Evolutionary conservation across 2,113 vertebrate genomes (phyloP), one percentile per base, ranked within the genome.

Genomic region (Eulemur macaco): DNA sequence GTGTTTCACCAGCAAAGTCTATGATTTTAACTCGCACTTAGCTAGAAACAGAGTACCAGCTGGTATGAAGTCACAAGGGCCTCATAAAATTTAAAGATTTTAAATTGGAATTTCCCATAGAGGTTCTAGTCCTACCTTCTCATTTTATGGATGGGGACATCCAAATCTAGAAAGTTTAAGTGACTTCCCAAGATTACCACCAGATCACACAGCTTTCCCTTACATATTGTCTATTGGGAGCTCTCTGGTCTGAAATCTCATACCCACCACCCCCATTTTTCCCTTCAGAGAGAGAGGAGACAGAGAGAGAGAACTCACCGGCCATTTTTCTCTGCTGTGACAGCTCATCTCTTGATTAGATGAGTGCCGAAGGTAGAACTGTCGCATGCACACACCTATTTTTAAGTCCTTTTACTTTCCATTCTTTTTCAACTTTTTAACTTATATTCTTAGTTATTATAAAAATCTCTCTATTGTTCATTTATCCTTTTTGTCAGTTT

Each of bases 341-440:
- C 13, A 87, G 12, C 47, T 68, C 27, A 14, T 5, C 7, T 50
- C 12, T 77, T 64, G 20, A 69, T 85, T 25, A 76, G 52, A 95
- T 39, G 54, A 12, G 68, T 45, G 34, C 31, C 25, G 74, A 39
- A 20, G 12, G 9, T 82, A 60, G 27, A 78, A 80, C 25, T 45
- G 4, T 58, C 42, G 84, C 64, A 27, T 3, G 25, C 29, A 56
- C 37, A 63, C 23, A 69, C 64, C 13, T 88, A 64, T 20, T 91
- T 84, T 64, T 81, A 85, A 77, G 34, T 76, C 8, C 0, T 0
- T 78, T 17, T 50, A 54, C 45, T 81, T 94, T 45, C 4, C 18
- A 31, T 71, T 92, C n/a, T 94, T 76, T 95, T 96, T 60, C 29
- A 95, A 18, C 18, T 66, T 82, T 63, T 63, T 63, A 63, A 63